These are phyloP conservation scores for Chaetodon trifasciatus DNA, from an alignment of 2,797 vertebrate species.

Conservation along the genomic window DNA sequence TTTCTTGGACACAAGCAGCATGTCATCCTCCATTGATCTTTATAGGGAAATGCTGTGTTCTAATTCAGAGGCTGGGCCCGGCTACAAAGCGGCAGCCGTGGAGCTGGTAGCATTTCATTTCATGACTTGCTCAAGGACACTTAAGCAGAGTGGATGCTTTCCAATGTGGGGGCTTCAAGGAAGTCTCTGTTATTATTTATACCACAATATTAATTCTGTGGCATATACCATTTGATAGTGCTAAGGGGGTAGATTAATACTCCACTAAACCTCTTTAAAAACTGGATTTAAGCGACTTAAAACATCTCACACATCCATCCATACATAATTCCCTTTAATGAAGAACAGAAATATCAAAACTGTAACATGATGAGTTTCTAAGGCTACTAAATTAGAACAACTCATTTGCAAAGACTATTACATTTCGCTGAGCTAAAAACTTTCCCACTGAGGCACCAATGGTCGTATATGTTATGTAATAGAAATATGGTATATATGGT, in stretches of 20 bases:
- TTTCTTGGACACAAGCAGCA: constrained; percentile 23
- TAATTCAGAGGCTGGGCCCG: constrained; percentile 37
- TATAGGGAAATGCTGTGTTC: constrained; percentile 31
- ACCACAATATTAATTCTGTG: constrained; percentile 25
- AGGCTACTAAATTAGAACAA: not conserved
- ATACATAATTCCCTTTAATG: not conserved
- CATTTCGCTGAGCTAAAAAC: not conserved
- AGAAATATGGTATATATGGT: too few species aligned
- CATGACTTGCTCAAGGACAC: constrained; percentile 39
- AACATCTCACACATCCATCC: not conserved
- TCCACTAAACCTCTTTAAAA: constrained; percentile 6
- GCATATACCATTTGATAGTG: constrained; percentile 8
- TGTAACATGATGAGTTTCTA: not conserved
- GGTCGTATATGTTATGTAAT: not conserved
- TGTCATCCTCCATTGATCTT: constrained; percentile 34
- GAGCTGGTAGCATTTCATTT: constrained; percentile 22
- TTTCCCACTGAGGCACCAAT: not conserved
- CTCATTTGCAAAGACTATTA: too few species aligned
- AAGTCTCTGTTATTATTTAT: constrained; percentile 26
- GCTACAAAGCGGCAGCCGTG: constrained; percentile 19
- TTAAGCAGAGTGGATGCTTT: constrained; percentile 20
- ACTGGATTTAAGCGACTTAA: not conserved
- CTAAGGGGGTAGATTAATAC: constrained; percentile 9
- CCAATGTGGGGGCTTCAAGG: constrained; percentile 45
- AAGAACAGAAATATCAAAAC: not conserved